These are phyloP conservation scores for Argyrosomus regius DNA, from an alignment of 2,797 vertebrate species.

Conservation along the genomic window DNA sequence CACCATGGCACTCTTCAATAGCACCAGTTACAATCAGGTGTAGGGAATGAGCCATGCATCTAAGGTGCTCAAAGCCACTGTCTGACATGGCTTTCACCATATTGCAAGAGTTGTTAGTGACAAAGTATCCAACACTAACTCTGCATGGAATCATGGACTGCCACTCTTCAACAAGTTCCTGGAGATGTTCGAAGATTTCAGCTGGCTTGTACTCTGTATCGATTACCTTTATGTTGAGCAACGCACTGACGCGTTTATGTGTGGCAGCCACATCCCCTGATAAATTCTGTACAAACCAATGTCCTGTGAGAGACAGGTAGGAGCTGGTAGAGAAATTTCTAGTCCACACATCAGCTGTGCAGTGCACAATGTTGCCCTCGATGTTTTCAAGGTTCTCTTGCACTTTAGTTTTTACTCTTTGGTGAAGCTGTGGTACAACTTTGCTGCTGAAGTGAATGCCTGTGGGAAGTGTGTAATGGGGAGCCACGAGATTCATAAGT, in stretches of 20 bases:
- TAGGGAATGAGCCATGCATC: conserved; percentile 18
- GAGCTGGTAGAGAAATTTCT: conserved; percentile 8
- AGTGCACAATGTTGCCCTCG: conserved; percentile 3
- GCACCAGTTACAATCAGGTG: not conserved
- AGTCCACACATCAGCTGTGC: conserved; percentile 17
- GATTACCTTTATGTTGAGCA: not conserved
- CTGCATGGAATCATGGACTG: not conserved
- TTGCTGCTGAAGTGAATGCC: conserved; percentile 9
- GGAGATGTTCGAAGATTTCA: conserved; percentile 1
- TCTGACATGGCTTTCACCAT: conserved; percentile 8
- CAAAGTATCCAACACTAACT: not conserved
- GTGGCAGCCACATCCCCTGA: not conserved
- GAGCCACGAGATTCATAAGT: not conserved
- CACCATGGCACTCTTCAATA: conserved; percentile 13
- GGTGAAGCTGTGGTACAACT: not conserved
- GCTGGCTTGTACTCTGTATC: not conserved
- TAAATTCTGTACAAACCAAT: not conserved
- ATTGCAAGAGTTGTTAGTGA: not conserved
- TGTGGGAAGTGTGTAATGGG: not conserved
- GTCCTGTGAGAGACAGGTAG: conserved; percentile 22
- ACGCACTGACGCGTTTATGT: not conserved
- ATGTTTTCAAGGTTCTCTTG: not conserved
- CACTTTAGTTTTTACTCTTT: not conserved
- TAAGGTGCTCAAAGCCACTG: not conserved
- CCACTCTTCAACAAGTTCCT: not conserved